Base-by-base conservation (phyloP, 2,888 invertebrate species). In the Epinotia demarniana region DNA sequence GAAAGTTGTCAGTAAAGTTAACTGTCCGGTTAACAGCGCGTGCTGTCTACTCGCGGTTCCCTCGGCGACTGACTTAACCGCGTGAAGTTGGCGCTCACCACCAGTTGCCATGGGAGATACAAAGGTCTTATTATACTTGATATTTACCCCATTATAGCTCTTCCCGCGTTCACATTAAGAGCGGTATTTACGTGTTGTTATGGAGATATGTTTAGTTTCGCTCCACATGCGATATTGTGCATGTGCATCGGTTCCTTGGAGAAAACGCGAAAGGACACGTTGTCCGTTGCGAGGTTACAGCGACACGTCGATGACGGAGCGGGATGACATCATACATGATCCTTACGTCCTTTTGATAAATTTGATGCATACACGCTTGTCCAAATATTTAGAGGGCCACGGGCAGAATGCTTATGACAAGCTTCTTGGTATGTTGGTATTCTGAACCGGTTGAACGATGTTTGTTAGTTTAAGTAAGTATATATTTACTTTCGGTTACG, bases 181-280 rank as follows among this genome's bases (percentile, higher is more conserved):
- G 43, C 66, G 49, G 23, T 66, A 60, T 61, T 66, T 2, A 53
- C 0, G 39, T 23, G 53, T 1, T 5, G 9, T 23, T 9, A 6
- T 3, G 43, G 3, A 12, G 19, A 67, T 43, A 66, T 49, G 69
- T 71, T 66, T 67, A 62, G 75, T 67, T 71, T 64, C 67, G 72
- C 71, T 75, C 75, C 67, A 75, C 71, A 72, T 75, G 75, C 61
- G 67, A 70, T 66, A 75, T 74, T 74, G 73, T 73, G 68, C 72
- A 64, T 73, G 74, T 75, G 70, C 72, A 75, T 66, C 72, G 67
- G 67, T 71, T 78, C 73, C 73, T 78, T 78, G 63, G 63, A 77
- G 77, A 75, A 78, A 78, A 78, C 63, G 77, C 70, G 74, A 78
- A 77, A 78, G 78, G 77, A 77, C 75, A 73, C 75, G 75, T 72